These are phyloP conservation scores for Mohoua ochrocephala DNA, from an alignment of 2,113 vertebrate species.

Conservation along the genomic window DNA sequence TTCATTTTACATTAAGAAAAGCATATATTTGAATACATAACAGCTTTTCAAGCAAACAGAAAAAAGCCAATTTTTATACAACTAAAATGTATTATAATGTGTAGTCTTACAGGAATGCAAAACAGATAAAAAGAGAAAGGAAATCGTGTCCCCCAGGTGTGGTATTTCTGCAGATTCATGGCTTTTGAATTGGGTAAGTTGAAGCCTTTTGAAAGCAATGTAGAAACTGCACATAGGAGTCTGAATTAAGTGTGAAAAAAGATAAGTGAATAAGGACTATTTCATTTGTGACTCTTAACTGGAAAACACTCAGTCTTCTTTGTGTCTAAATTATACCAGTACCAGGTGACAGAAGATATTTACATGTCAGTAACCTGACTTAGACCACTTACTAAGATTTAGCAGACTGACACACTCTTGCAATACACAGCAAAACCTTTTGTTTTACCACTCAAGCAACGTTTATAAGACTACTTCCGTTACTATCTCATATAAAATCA, in stretches of 20 bases:
- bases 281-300: not conserved
- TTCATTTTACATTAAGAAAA: not conserved
- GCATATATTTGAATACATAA: not conserved
- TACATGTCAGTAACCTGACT: not conserved
- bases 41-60: not conserved
- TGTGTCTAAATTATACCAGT: not conserved
- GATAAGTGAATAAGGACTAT: not conserved
- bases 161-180: not conserved
- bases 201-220: not conserved
- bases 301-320: not conserved
- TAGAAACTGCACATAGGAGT: not conserved
- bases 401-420: not conserved
- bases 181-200: not conserved
- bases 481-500: not conserved
- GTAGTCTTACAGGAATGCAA: not conserved
- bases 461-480: not conserved
- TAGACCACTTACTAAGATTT: not conserved
- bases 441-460: not conserved
- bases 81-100: not conserved
- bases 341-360: not conserved
- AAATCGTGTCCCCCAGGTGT: not conserved
- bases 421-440: not conserved
- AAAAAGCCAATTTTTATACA: not conserved
- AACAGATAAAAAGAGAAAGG: not conserved
- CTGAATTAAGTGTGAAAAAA: not conserved